Evolutionary conservation across 2,113 vertebrate species (phyloP).

Genomic region (Petromus typicus): DNA sequence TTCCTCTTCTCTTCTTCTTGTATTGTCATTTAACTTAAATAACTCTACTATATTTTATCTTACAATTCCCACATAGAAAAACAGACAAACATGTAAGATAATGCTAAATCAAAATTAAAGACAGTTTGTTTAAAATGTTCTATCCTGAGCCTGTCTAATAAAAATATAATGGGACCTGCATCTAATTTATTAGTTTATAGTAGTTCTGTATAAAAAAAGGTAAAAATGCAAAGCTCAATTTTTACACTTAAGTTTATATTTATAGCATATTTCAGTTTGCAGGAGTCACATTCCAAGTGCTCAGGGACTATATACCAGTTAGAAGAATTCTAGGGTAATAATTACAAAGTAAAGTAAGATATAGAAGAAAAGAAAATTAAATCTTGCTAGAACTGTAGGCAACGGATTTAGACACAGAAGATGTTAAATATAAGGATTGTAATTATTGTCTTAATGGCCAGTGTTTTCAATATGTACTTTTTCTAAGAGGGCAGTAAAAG

Average conservation of each 20-base stretch:
- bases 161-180: not conserved
- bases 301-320: not conserved
- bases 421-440: constrained; percentile 22
- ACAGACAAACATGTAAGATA: not conserved
- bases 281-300: constrained; percentile 35
- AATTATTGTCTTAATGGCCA: constrained; percentile 23
- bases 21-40: not conserved
- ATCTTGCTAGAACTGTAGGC: not conserved
- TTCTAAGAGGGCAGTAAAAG: not conserved
- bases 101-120: not conserved
- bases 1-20: not conserved
- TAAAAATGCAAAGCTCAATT: not conserved
- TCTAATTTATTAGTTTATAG: not conserved
- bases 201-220: not conserved
- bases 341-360: not conserved
- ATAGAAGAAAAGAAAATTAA: not conserved
- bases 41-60: not conserved
- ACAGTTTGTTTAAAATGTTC: not conserved
- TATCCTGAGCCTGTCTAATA: too few relatives aligned
- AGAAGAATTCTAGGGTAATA: not conserved
- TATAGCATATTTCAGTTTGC: not conserved
- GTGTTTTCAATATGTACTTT: constrained; percentile 10
- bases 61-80: constrained; percentile 30
- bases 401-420: constrained; percentile 7
- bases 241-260: constrained; percentile 54